Evolutionary conservation across 2,113 vertebrate genomes (phyloP).

Genomic region (Ptilorrhoa leucosticta): DNA sequence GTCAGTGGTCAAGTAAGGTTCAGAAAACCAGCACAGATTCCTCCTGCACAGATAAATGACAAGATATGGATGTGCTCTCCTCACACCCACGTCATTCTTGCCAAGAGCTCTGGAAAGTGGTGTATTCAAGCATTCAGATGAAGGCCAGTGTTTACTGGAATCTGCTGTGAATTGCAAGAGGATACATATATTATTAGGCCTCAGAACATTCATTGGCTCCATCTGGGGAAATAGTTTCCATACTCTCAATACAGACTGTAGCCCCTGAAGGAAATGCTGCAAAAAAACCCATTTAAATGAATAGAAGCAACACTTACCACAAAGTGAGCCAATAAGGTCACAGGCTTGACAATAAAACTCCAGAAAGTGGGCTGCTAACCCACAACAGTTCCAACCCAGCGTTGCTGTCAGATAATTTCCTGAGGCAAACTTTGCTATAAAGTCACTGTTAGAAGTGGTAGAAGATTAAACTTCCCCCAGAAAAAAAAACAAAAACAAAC

Average conservation of each 20-base stretch:
- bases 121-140: background rate
- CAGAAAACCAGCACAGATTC: background rate
- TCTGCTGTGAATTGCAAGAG: conserved; percentile 11
- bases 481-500: background rate
- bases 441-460: background rate
- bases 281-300: background rate
- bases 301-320: background rate
- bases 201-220: conserved; percentile 43
- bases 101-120: conserved; percentile 31
- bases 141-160: conserved; percentile 37
- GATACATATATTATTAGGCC: conserved; percentile 21
- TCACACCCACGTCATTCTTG: background rate
- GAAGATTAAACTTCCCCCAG: background rate
- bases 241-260: background rate
- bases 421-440: background rate
- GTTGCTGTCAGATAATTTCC: background rate
- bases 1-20: background rate
- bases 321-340: background rate
- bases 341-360: background rate
- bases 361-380: background rate
- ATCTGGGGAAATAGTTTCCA: conserved; percentile 53
- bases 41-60: background rate
- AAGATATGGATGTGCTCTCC: background rate
- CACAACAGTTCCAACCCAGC: background rate
- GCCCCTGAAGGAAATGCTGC: background rate